Evolutionary conservation across 2,113 vertebrate species (phyloP), one percentile per base, ranked within the genome.

Genomic region (Microtus ochrogaster): DNA sequence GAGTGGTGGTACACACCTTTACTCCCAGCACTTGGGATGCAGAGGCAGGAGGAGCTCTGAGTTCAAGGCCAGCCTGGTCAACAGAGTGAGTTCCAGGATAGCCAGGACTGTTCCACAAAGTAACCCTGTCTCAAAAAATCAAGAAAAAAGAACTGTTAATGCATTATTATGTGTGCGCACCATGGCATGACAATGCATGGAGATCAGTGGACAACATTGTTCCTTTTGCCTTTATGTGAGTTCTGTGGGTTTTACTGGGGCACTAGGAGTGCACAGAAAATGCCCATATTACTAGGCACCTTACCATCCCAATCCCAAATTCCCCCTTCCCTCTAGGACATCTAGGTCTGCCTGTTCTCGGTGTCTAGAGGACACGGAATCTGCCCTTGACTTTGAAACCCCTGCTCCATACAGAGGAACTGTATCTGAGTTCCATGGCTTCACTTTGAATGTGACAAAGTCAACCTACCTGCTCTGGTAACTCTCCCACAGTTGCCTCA

Each of bases 401-500:
- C 41, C 58, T 13, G 41, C 14, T 2, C 81, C 44, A 1, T 66
- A 52, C 13, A 52, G 49, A 52, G 49, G 49, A 52, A 52, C 30
- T 11, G 36, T 9, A 13, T 65, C 14, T 55, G 19, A 36, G 33
- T 1, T 2, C 2, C 8, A n/a, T 26, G 10, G 24, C 52, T 77
- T 72, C 65, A 24, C 8, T 10, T 10, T 21, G 52, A 66, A 70
- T 33, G 2, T 33, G 24, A 13, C 47, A 1, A 6, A 11, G 58
- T 12, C 13, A 41, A 73, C 97, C 66, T 97, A 98, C 98, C 96
- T 96, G 89, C 96, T 91, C 36, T 98, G 98, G 44, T 98, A 92
- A 22, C 93, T 97, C 19, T 99, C 98, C 99, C 99, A 99, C 7
- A 99, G 97, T 88, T 30, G 98, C 97, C 66, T 98, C 79, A 99